Percentiles rank a stretch among this genome's conserved stretches.
phyloP scores from a whole-genome alignment of 2,888 invertebrate genomes.

The Pemphredon lugubris region DNA sequence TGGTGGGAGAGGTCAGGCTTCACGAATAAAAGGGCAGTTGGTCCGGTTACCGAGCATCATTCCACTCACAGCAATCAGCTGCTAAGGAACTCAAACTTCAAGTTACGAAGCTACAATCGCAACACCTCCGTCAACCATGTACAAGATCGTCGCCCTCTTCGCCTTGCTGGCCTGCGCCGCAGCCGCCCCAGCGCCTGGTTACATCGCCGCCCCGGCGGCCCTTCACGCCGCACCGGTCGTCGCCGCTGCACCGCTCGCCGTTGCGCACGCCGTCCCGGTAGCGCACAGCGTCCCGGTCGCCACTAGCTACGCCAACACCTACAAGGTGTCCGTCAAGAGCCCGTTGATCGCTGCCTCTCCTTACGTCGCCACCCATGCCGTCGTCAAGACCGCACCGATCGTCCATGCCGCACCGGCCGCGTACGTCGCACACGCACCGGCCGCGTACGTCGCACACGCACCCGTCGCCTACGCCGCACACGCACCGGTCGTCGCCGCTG shows the following conservation, averaged over 20 bases:
- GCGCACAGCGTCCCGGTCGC: constrained; percentile 86
- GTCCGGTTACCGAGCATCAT: constrained; percentile 59
- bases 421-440: constrained; percentile 78
- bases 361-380: constrained; percentile 80
- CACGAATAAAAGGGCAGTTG: constrained; percentile 68
- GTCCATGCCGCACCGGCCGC: constrained; percentile 65
- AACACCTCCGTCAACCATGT: constrained; percentile 67
- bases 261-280: constrained; percentile 83
- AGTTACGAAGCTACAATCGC: constrained; percentile 13
- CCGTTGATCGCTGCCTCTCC: constrained; percentile 70
- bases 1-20: constrained; percentile 62
- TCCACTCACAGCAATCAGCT: constrained; percentile 63
- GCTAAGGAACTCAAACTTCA: constrained; percentile 4
- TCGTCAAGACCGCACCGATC: constrained; percentile 71
- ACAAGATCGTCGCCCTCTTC: constrained; percentile 70
- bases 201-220: constrained; percentile 75
- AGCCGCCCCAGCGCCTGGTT: constrained; percentile 79
- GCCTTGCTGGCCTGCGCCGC: constrained; percentile 77
- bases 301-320: constrained; percentile 86
- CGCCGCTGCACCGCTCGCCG: constrained; percentile 74
- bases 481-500: constrained; percentile 43
- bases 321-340: constrained; percentile 82
- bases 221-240: constrained; percentile 66
- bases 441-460: constrained; percentile 24
- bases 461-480: constrained; percentile 58